Evolutionary conservation across 2,113 vertebrate species (phyloP).

Genomic region (Actinemys pallida): DNA sequence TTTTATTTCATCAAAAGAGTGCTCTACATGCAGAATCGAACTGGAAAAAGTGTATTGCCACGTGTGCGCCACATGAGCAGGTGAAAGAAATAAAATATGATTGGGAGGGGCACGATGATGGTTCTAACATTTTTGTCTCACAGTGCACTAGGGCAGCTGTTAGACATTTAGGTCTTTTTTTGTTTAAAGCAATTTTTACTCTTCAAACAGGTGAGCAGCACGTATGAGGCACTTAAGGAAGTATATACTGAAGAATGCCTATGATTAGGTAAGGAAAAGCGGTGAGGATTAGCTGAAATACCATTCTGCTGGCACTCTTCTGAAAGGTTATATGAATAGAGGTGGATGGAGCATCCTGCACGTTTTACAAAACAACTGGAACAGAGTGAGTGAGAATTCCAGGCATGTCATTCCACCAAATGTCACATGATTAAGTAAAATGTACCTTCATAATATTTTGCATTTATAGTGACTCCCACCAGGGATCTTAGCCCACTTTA

Average conservation of each 20-base stretch:
- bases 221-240: neutral
- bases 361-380: neutral
- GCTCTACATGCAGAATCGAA: neutral
- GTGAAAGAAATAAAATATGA: slow-evolving; percentile 7
- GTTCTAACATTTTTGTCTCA: slow-evolving; percentile 9
- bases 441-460: neutral
- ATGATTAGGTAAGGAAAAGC: neutral
- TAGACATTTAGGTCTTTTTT: neutral
- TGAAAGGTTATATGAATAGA: neutral
- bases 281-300: neutral
- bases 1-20: slow-evolving; percentile 17
- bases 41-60: neutral
- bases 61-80: neutral
- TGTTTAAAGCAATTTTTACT: neutral
- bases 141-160: neutral
- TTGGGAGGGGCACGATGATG: neutral
- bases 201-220: neutral
- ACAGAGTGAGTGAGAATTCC: neutral
- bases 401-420: neutral
- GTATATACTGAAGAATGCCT: neutral
- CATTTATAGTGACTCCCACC: neutral
- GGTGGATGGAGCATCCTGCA: neutral
- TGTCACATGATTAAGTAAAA: neutral
- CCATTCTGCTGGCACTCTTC: neutral
- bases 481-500: neutral